Percentiles rank a stretch among this genome's conserved stretches.
phyloP scores from a whole-genome alignment of 2,113 vertebrate species.

The Mirza zaza region DNA sequence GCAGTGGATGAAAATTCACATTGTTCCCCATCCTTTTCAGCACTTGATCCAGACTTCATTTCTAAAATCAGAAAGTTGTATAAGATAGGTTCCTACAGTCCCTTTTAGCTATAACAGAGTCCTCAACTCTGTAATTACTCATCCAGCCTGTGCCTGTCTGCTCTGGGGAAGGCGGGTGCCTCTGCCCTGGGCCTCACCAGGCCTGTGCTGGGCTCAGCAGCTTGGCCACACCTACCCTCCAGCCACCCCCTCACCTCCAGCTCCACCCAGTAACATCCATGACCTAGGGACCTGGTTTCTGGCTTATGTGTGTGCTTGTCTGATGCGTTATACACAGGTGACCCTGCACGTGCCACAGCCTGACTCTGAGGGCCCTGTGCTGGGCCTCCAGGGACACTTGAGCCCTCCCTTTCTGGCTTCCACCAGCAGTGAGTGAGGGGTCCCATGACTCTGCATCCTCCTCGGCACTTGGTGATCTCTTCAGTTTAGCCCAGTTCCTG shows the following conservation, averaged over 20 bases:
- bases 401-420: not conserved
- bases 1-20: not conserved
- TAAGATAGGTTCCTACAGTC: not conserved
- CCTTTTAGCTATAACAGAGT: not conserved
- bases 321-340: not conserved
- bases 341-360: not conserved
- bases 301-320: not conserved
- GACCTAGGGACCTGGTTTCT: not conserved
- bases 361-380: not conserved
- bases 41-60: not conserved
- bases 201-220: not conserved
- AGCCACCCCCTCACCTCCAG: not conserved
- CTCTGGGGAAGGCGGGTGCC: not conserved
- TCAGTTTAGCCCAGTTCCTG: not conserved
- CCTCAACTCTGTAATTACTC: not conserved
- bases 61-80: not conserved
- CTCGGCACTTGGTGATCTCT: not conserved
- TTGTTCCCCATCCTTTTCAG: not conserved
- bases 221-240: not conserved
- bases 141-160: slow-evolving; percentile 62
- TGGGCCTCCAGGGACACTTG: not conserved
- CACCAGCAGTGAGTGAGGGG: not conserved
- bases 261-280: not conserved
- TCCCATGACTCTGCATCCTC: not conserved
- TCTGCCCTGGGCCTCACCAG: slow-evolving; percentile 29